phyloP scores from a whole-genome alignment of 2,888 invertebrate genomes.

The Lasioglossum oenotherae region DNA sequence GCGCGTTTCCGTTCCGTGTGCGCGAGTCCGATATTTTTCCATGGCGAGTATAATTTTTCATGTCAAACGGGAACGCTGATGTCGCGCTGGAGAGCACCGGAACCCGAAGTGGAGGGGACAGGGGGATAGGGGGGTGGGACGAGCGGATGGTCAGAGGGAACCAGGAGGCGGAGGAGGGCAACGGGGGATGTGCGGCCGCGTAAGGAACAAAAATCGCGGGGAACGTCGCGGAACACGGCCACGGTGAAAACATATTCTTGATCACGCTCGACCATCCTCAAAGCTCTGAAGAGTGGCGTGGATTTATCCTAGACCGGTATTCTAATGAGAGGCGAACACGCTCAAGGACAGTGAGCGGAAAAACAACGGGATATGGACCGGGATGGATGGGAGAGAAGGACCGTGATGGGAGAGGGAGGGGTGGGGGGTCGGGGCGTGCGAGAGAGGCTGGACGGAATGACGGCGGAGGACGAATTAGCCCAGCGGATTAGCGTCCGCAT shows the following conservation, averaged over 20 bases:
- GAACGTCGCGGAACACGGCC: constrained; percentile 14
- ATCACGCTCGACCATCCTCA: constrained; percentile 61
- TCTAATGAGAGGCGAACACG: constrained; percentile 68
- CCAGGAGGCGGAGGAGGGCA: neutral
- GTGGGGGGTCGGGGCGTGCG: neutral
- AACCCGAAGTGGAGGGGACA: neutral
- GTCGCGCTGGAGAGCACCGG: constrained; percentile 1
- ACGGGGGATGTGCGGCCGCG: neutral
- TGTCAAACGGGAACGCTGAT: constrained; percentile 43
- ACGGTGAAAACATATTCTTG: constrained; percentile 46
- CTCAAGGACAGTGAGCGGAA: constrained; percentile 63
- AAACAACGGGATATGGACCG: constrained; percentile 45
- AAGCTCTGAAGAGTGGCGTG: constrained; percentile 63
- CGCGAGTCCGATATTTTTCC: constrained; percentile 30
- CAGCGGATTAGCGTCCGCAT: constrained; percentile 81
- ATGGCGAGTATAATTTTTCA: constrained; percentile 41
- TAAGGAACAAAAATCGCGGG: constrained; percentile 36
- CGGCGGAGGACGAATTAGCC: constrained; percentile 76
- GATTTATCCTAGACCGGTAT: constrained; percentile 69
- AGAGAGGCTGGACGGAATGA: constrained; percentile 46
- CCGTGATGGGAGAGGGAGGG: constrained; percentile 2
- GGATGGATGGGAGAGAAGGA: constrained; percentile 42
- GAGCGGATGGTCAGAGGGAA: neutral
- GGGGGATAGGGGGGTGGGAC: neutral
- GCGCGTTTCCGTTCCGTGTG: constrained; percentile 32